These are phyloP conservation scores for Montipora foliosa DNA, from an alignment of 64 coral and sea anemone species.

Conservation along the genomic window DNA sequence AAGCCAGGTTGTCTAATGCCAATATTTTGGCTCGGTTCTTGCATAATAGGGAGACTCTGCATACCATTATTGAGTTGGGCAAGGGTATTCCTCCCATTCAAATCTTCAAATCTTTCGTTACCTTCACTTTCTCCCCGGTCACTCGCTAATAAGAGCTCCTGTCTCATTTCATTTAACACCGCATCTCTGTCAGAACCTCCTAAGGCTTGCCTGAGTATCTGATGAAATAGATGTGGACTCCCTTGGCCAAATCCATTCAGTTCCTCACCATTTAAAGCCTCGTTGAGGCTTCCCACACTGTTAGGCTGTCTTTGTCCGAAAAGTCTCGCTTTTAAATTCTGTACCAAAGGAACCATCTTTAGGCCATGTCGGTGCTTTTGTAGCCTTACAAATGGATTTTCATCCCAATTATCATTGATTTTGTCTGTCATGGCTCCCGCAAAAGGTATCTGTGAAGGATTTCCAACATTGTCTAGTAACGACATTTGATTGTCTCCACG, in stretches of 20 bases:
- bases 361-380: slow-evolving; percentile 47
- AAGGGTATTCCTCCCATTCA: slow-evolving; percentile 66
- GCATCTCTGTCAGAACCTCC: slow-evolving; percentile 83
- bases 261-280: slow-evolving; percentile 42
- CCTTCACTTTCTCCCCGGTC: slow-evolving; percentile 73
- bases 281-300: slow-evolving; percentile 24
- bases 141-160: slow-evolving; percentile 86
- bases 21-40: background rate
- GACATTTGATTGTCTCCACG: slow-evolving; percentile 36
- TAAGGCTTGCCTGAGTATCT: slow-evolving; percentile 75
- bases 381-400: slow-evolving; percentile 9
- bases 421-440: slow-evolving; percentile 19
- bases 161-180: slow-evolving; percentile 92
- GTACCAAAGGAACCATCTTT: slow-evolving; percentile 77
- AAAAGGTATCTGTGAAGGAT: slow-evolving; percentile 44
- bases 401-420: slow-evolving; percentile 82
- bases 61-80: slow-evolving; percentile 23
- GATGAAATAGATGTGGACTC: slow-evolving; percentile 50
- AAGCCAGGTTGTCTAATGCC: background rate
- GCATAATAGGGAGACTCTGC: background rate
- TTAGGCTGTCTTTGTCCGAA: slow-evolving; percentile 21
- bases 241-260: slow-evolving; percentile 60
- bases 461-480: slow-evolving; percentile 41
- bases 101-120: slow-evolving; percentile 79
- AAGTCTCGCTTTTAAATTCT: slow-evolving; percentile 74